Evolutionary conservation across 2,113 vertebrate species (phyloP), one percentile per base, ranked within the genome.

Genomic region (Terrapene triunguis): DNA sequence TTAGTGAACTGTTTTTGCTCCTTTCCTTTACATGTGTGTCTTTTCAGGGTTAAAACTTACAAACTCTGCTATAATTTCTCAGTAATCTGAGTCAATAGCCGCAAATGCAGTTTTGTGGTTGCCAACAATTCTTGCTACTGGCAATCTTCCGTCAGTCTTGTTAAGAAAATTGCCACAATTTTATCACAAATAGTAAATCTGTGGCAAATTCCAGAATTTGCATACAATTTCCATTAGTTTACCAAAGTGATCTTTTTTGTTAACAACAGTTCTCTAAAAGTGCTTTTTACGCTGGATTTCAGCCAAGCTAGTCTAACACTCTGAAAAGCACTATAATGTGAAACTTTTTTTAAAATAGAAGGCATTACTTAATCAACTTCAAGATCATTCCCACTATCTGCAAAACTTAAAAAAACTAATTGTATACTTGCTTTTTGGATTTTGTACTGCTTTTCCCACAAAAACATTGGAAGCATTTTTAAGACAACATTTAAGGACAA

Each of bases 11-110:
- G 21, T 16, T n/a, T 14, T 83, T 85, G 83, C 47, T 74, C 53
- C 87, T 87, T 95, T 87, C 78, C 90, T 81, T 89, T 84, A 47
- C 42, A 50, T 62, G 88, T 74, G 19, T 10, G 81, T 80, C 48
- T 80, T 44, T 81, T 96, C 51, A 44, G 38, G 82, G 32, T 94
- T 91, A 91, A 97, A 91, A 91, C 97, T 91, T 97, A 97, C 88
- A 95, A 97, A 97, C 80, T 91, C 51, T 91, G 54, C 93, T 97
- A 79, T 94, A 97, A 97, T 98, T 98, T 97, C 95, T 95, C 95
- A 72, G 96, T 97, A 98, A 98, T 96, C 87, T 95, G 97, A 98
- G 98, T 97, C 92, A 69, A 95, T 88, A 97, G 97, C 97, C 98
- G 92, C 97, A 98, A 92, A 93, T 97, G 95, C 96, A 98, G 93